Evolutionary conservation across 2,888 invertebrate species (phyloP).

Genomic region (Orthonychiurus folsomi): DNA sequence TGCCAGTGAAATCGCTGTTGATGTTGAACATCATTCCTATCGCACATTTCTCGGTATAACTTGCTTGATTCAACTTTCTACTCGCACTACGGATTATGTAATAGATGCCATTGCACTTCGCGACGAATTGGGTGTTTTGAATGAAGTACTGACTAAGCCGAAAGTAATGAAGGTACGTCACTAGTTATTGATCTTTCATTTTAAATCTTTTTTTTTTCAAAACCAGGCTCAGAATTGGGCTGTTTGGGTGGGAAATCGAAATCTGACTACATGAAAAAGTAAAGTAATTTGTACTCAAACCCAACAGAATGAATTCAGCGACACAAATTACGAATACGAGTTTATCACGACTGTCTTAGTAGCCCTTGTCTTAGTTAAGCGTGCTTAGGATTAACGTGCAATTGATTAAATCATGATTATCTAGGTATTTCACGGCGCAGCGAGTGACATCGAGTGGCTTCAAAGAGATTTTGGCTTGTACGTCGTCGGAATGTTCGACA

Average conservation of each 20-base stretch:
- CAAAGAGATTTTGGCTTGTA: slow-evolving; percentile 92
- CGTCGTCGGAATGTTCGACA: slow-evolving; percentile 94
- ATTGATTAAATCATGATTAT: slow-evolving; percentile 2
- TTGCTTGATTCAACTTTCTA: slow-evolving; percentile 90
- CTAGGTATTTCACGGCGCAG: slow-evolving; percentile 84
- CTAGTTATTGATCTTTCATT: neutral
- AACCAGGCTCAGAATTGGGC: neutral
- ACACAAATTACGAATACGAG: no score
- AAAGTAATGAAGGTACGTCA: slow-evolving; percentile 66
- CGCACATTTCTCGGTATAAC: slow-evolving; percentile 88
- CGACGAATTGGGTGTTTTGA: slow-evolving; percentile 68
- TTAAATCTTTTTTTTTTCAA: slow-evolving; percentile 44
- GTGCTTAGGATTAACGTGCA: neutral
- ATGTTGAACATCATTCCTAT: slow-evolving; percentile 71
- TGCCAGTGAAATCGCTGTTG: slow-evolving; percentile 30
- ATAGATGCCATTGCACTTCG: slow-evolving; percentile 80
- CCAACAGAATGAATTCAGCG: no score
- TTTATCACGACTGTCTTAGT: no score
- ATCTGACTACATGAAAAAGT: neutral
- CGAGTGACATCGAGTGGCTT: slow-evolving; percentile 80
- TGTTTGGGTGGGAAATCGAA: neutral
- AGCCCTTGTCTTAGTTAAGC: neutral
- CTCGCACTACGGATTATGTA: slow-evolving; percentile 69
- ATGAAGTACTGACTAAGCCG: slow-evolving; percentile 82
- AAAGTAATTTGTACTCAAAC: neutral